Percentiles rank a stretch among this genome's conserved stretches.
Evolutionary conservation across 2,888 invertebrate species (phyloP).

Genomic region (Pterobdella sp.): DNA sequence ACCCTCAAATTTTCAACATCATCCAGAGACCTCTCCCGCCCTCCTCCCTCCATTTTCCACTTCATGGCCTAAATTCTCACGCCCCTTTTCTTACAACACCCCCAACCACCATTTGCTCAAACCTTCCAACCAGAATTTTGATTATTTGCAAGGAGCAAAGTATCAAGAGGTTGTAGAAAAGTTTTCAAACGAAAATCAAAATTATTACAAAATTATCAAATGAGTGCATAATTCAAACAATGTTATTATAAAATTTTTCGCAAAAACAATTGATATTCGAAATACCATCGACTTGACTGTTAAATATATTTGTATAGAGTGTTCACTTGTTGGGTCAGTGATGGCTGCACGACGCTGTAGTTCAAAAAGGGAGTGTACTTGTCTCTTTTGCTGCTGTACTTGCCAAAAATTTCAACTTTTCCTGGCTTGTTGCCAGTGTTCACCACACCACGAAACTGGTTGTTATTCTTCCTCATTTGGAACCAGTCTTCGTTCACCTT

Average conservation of each 20-base stretch:
- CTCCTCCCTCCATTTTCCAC: slow-evolving; percentile 28
- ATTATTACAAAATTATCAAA: neutral
- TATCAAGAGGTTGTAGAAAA: neutral
- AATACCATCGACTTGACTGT: no score
- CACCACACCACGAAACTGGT: slow-evolving; percentile 32
- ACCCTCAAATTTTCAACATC: no score
- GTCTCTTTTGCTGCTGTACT: slow-evolving; percentile 33
- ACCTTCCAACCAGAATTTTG: neutral
- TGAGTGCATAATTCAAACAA: neutral
- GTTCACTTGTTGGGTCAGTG: slow-evolving; percentile 29
- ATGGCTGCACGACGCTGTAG: slow-evolving; percentile 32
- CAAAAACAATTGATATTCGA: neutral
- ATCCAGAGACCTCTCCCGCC: neutral
- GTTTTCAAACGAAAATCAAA: neutral
- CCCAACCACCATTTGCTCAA: neutral
- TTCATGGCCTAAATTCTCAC: slow-evolving; percentile 17
- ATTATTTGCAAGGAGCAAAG: neutral
- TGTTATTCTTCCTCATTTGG: neutral
- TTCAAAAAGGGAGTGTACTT: slow-evolving; percentile 39
- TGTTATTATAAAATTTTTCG: no score
- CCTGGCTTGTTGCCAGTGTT: slow-evolving; percentile 33
- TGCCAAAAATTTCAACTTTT: slow-evolving; percentile 35
- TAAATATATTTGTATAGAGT: slow-evolving; percentile 31
- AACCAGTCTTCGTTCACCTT: slow-evolving; percentile 27
- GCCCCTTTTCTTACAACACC: slow-evolving; percentile 17